Evolutionary conservation across 2,797 vertebrate genomes (phyloP).

Genomic region (Amblyraja radiata): DNA sequence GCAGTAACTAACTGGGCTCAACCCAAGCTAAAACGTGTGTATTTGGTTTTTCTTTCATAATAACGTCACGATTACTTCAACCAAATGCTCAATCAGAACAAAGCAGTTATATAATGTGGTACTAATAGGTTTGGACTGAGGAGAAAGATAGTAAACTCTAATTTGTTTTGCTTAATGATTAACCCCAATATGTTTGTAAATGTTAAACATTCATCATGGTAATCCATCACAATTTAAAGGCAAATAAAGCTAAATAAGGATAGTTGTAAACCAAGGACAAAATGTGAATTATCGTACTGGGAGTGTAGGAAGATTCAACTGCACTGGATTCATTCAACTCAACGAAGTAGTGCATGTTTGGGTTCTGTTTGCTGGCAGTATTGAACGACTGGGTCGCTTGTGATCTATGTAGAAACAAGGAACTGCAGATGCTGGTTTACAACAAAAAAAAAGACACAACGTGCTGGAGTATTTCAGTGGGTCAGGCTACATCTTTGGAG

Average conservation of each 20-base stretch:
- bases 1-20: neutral
- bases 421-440: too few species aligned
- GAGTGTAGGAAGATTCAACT: neutral
- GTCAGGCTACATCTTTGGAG: too few species aligned
- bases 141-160: neutral
- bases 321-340: neutral
- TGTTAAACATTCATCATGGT: conserved; percentile 7
- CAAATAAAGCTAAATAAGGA: neutral
- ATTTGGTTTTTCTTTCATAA: neutral
- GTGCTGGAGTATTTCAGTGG: too few species aligned
- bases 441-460: too few species aligned
- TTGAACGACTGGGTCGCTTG: neutral
- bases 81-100: neutral
- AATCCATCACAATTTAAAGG: neutral
- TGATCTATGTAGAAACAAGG: neutral
- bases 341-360: neutral
- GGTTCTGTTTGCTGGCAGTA: neutral
- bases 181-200: neutral
- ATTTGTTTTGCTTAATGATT: conserved; percentile 21
- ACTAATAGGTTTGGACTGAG: neutral
- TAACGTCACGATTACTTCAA: neutral
- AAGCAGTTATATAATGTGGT: neutral
- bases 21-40: neutral
- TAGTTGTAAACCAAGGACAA: neutral
- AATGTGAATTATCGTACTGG: neutral